Conservation (phyloP, 2,888 invertebrate species). For the Antheraea yamamai region DNA sequence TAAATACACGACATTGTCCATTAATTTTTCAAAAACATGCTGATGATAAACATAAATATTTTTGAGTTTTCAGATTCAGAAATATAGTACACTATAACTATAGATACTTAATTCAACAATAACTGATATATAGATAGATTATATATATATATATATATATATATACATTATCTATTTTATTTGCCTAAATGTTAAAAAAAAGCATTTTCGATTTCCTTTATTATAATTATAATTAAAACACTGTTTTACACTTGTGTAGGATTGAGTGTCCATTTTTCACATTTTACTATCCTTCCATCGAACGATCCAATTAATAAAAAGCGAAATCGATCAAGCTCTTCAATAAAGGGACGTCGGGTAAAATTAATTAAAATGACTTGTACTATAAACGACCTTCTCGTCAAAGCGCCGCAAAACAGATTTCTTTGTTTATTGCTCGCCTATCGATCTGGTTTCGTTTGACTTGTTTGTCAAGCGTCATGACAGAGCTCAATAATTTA, state of each 20-base stretch:
- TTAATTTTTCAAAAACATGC: no score
- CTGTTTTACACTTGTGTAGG: not conserved
- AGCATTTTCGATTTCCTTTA: no score
- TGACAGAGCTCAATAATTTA: constrained; percentile 42
- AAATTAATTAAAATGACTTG: constrained; percentile 50
- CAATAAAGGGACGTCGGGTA: constrained; percentile 44
- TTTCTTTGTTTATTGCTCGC: constrained; percentile 55
- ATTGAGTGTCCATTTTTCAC: not conserved
- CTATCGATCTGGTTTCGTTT: constrained; percentile 53
- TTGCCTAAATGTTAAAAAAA: no score
- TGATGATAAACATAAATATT: no score
- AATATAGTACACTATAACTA: no score
- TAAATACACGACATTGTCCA: no score
- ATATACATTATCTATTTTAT: no score
- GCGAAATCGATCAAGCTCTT: constrained; percentile 23
- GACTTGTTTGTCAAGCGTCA: constrained; percentile 46
- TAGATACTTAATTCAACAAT: no score
- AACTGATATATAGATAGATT: no score
- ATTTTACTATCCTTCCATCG: not conserved
- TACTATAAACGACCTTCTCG: constrained; percentile 46
- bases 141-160: no score
- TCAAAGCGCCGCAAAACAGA: constrained; percentile 47
- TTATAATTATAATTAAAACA: no score
- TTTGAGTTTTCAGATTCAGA: no score
- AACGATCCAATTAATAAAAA: constrained; percentile 18